Evolutionary conservation across 2,888 invertebrate genomes (phyloP).

Genomic region (Aromia moschata): DNA sequence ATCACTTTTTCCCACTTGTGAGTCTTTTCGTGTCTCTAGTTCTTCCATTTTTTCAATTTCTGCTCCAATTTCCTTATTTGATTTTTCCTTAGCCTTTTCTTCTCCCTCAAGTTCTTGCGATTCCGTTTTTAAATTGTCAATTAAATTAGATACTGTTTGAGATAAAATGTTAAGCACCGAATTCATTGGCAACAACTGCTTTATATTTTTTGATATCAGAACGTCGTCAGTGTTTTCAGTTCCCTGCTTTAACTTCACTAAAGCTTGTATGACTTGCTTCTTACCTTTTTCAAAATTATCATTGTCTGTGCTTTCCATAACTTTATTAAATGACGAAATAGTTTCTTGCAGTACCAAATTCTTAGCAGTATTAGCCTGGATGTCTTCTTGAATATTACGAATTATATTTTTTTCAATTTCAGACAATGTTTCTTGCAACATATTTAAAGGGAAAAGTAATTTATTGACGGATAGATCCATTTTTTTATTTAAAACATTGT

Average conservation of each 20-base stretch:
- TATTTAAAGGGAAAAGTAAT: constrained; percentile 27
- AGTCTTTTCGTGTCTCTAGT: no score
- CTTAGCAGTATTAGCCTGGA: constrained; percentile 14
- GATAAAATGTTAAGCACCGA: constrained; percentile 22
- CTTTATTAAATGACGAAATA: constrained; percentile 3
- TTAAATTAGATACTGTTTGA: constrained; percentile 15
- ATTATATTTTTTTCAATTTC: constrained; percentile 29
- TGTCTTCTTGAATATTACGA: constrained; percentile 16
- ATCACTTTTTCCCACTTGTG: no score
- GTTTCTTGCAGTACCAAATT: constrained; percentile 2
- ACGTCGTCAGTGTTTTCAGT: constrained; percentile 14
- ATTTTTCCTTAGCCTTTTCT: no score
- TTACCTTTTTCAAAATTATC: constrained; percentile 2
- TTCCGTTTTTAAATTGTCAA: neutral
- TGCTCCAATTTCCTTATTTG: no score
- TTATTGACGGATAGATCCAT: constrained; percentile 7
- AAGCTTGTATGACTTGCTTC: neutral
- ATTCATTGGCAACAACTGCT: constrained; percentile 24
- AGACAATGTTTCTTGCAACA: constrained; percentile 30
- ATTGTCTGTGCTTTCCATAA: neutral
- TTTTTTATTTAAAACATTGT: constrained; percentile 11
- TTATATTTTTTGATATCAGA: constrained; percentile 2
- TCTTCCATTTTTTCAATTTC: no score
- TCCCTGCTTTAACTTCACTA: neutral
- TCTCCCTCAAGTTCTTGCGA: neutral